These are phyloP conservation scores for Lamprologus lemairii DNA, from an alignment of 2,113 vertebrate species.

Conservation along the genomic window DNA sequence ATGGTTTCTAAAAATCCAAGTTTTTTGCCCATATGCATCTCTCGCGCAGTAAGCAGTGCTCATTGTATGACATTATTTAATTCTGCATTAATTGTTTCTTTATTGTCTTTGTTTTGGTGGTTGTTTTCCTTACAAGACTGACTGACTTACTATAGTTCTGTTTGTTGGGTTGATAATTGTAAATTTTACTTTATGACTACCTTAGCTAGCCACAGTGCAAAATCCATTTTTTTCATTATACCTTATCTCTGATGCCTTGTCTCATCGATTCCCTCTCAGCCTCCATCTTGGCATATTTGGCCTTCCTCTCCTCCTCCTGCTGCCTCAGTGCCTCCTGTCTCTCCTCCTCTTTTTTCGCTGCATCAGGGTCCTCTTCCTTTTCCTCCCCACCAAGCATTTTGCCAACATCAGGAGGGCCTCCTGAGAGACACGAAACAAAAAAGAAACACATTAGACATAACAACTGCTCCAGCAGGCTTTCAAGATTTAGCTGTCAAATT, in stretches of 20 bases:
- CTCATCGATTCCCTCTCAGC: constrained; percentile 91
- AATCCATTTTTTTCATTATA: constrained; percentile 29
- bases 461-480: not conserved
- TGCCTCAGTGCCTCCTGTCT: constrained; percentile 92
- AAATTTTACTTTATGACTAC: not conserved
- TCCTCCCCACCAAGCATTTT: constrained; percentile 98
- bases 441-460: not conserved
- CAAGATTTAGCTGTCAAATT: not conserved
- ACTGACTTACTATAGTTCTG: not conserved
- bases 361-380: constrained; percentile 94
- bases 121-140: not conserved
- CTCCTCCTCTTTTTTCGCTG: constrained; percentile 94
- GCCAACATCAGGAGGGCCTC: constrained; percentile 95
- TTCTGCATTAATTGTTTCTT: not conserved
- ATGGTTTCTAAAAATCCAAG: not conserved
- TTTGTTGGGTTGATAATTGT: not conserved
- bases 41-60: not conserved
- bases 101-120: not conserved
- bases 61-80: not conserved
- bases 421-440: not conserved
- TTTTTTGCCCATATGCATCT: not conserved
- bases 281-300: constrained; percentile 96
- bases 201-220: not conserved
- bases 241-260: constrained; percentile 98
- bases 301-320: constrained; percentile 97